Evolutionary conservation across 1,140 invertebrate species (phyloP).

Genomic region (Drosophila watanabei): DNA sequence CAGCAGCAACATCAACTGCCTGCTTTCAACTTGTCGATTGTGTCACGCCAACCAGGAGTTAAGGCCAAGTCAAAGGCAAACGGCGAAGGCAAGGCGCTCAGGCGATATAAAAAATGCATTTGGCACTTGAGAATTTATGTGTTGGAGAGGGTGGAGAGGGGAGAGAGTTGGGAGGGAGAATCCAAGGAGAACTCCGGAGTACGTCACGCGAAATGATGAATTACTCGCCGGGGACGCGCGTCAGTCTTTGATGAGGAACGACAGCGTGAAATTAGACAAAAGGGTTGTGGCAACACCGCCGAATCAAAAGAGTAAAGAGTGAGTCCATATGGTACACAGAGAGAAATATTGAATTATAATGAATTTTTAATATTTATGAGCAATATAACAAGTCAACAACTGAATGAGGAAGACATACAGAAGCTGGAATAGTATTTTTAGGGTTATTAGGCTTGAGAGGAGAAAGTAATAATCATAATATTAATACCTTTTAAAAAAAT

Average conservation of each 20-base stretch:
- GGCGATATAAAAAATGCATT: constrained; percentile 76
- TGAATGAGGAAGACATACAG: rapidly evolving
- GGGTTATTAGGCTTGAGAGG: too few species aligned
- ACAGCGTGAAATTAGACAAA: constrained; percentile 84
- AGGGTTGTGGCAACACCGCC: constrained; percentile 62
- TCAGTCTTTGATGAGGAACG: constrained; percentile 81
- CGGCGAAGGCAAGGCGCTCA: constrained; percentile 27
- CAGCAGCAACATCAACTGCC: constrained; percentile 37
- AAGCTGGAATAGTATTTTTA: too few species aligned
- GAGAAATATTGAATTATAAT: background rate
- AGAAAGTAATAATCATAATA: too few species aligned
- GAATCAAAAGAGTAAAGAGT: constrained; percentile 43
- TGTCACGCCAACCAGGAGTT: constrained; percentile 81
- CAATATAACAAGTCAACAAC: background rate
- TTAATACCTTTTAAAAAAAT: background rate
- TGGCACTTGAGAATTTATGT: constrained; percentile 82
- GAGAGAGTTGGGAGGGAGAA: constrained; percentile 17
- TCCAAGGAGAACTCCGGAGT: constrained; percentile 53
- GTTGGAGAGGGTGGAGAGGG: constrained; percentile 8
- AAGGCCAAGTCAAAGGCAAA: constrained; percentile 64
- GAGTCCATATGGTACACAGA: constrained; percentile 14
- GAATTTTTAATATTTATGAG: background rate
- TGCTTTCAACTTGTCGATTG: constrained; percentile 75
- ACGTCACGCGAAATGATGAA: constrained; percentile 83
- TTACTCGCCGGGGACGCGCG: constrained; percentile 83